phyloP scores from a whole-genome alignment of 2,113 vertebrate species.

The Tonatia bakeri region DNA sequence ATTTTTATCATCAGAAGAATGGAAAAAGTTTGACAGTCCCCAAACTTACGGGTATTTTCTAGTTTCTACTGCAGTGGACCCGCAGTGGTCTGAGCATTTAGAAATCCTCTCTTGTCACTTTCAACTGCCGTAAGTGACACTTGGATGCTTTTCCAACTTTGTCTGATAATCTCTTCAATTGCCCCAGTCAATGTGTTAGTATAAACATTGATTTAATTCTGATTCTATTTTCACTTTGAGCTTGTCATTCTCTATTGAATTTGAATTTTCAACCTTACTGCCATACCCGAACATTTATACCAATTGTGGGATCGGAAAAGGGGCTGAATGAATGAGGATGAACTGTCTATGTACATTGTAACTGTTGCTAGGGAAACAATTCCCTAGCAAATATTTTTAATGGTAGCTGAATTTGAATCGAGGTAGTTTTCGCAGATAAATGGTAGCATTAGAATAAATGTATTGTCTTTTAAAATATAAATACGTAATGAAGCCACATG shows the following conservation, averaged over 20 bases:
- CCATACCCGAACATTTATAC: neutral
- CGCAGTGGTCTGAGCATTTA: neutral
- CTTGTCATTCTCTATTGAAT: conserved; percentile 32
- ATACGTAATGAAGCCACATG: neutral
- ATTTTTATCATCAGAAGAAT: neutral
- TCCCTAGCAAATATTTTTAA: conserved; percentile 52
- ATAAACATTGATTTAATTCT: conserved; percentile 52
- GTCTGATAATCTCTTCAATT: neutral
- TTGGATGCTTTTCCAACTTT: neutral
- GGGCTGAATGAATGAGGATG: conserved; percentile 9
- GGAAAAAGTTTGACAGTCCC: neutral
- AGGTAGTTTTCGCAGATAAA: conserved; percentile 51
- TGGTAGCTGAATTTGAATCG: conserved; percentile 54
- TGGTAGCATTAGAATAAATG: conserved; percentile 44
- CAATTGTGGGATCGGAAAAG: neutral
- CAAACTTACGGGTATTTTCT: neutral
- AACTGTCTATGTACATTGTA: neutral
- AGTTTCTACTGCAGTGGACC: neutral
- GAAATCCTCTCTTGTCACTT: neutral
- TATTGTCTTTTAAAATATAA: neutral
- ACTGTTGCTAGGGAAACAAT: conserved; percentile 58
- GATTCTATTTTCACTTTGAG: conserved; percentile 39
- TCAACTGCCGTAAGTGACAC: neutral
- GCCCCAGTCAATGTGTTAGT: neutral
- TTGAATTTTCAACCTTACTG: conserved; percentile 48